phyloP scores from a whole-genome alignment of 2,113 vertebrate species.

The Regulus satrapa region DNA sequence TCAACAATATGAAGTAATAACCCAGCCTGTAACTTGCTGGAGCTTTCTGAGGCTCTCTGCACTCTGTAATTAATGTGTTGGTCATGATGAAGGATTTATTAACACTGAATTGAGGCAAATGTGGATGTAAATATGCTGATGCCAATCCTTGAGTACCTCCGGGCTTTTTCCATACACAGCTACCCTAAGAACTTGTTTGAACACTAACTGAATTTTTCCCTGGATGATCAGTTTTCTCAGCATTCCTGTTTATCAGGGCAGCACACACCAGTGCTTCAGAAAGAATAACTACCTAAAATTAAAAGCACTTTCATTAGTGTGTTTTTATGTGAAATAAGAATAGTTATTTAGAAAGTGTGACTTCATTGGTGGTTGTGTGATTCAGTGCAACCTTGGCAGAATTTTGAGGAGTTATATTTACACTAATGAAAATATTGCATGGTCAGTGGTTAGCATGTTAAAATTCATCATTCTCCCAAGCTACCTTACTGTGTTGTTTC shows the following conservation, averaged over 20 bases:
- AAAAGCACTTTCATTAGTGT: not conserved
- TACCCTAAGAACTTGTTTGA: conserved; percentile 25
- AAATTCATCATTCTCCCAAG: conserved; percentile 38
- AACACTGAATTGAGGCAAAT: not conserved
- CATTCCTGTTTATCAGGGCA: not conserved
- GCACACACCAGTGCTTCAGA: not conserved
- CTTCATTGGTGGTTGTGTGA: conserved; percentile 41
- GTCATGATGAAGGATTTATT: conserved; percentile 19
- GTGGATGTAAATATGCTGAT: conserved; percentile 7
- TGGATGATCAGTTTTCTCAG: not conserved
- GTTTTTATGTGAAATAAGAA: conserved; percentile 21
- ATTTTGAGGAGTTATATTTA: conserved; percentile 40
- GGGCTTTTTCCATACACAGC: not conserved
- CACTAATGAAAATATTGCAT: conserved; percentile 1
- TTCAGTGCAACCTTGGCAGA: conserved; percentile 41
- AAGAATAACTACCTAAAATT: not conserved
- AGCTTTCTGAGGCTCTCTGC: not conserved
- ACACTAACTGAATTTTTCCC: not conserved
- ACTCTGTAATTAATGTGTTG: conserved; percentile 1
- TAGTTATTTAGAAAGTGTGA: conserved; percentile 61
- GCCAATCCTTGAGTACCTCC: not conserved
- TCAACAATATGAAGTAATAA: not conserved
- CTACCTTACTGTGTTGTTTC: conserved; percentile 37
- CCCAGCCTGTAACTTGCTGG: not conserved
- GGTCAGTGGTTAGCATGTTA: conserved; percentile 39